These are phyloP conservation scores for Hydriomena furcata DNA, from an alignment of 2,888 invertebrate genomes.

Conservation along the genomic window DNA sequence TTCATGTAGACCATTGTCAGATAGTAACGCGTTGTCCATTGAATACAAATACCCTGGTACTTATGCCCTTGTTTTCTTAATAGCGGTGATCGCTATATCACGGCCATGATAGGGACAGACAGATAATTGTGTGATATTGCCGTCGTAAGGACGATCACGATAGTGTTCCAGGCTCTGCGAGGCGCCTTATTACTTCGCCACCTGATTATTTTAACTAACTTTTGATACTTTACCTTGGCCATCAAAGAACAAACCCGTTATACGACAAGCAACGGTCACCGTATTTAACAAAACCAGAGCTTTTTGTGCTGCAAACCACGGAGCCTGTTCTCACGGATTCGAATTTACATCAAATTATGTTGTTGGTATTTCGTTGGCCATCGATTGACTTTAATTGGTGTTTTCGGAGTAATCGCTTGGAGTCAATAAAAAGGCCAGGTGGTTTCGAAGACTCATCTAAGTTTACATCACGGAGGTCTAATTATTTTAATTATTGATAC, in stretches of 20 bases:
- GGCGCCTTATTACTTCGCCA: too few relatives aligned
- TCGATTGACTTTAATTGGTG: slow-evolving; percentile 34
- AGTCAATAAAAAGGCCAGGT: slow-evolving; percentile 18
- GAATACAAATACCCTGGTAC: slow-evolving; percentile 21
- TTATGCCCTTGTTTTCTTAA: slow-evolving; percentile 1
- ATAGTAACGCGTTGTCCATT: slow-evolving; percentile 18
- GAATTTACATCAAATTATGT: slow-evolving; percentile 44
- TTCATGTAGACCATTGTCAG: slow-evolving; percentile 15
- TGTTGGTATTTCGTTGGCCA: slow-evolving; percentile 34
- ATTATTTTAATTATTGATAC: not conserved
- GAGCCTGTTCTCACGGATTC: slow-evolving; percentile 51
- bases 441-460: slow-evolving; percentile 7
- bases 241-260: too few relatives aligned
- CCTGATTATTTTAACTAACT: too few relatives aligned
- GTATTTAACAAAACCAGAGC: slow-evolving; percentile 42
- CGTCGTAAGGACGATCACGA: too few relatives aligned
- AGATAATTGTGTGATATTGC: not conserved
- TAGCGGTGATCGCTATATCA: slow-evolving; percentile 9
- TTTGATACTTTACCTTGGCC: too few relatives aligned
- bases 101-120: slow-evolving; percentile 13
- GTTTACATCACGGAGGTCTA: not conserved
- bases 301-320: slow-evolving; percentile 45
- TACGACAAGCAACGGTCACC: not conserved
- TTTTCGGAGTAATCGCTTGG: slow-evolving; percentile 27
- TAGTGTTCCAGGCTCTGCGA: too few relatives aligned